Evolutionary conservation across 2,888 invertebrate genomes (phyloP).

Genomic region (Catocala sponsa): DNA sequence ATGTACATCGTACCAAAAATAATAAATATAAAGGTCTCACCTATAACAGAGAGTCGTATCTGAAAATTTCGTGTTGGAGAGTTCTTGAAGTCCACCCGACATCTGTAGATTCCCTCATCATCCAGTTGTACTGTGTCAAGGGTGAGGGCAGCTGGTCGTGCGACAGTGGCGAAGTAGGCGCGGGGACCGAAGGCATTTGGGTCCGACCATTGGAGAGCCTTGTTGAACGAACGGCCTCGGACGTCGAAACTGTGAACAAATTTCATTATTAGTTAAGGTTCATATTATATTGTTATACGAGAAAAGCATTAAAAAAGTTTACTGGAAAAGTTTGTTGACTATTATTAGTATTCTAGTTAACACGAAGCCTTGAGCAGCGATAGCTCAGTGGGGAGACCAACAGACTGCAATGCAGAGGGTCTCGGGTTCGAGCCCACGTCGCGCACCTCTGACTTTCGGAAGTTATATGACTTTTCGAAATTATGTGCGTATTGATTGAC

Average conservation of each 20-base stretch:
- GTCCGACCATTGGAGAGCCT: constrained; percentile 95
- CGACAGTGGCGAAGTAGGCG: constrained; percentile 94
- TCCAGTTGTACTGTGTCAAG: constrained; percentile 95
- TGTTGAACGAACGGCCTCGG: constrained; percentile 93
- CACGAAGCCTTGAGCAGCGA: no score
- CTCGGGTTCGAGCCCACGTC: no score
- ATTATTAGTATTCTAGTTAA: no score
- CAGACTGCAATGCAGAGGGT: no score
- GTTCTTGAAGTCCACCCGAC: constrained; percentile 96
- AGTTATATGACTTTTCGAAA: no score
- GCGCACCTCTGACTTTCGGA: no score
- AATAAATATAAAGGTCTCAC: constrained; percentile 85
- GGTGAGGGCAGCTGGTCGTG: constrained; percentile 93
- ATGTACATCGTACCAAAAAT: no score
- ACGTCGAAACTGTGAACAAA: constrained; percentile 92
- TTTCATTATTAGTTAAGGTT: background rate
- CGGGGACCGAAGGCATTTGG: constrained; percentile 94
- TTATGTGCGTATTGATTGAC: no score
- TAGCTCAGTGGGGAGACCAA: no score
- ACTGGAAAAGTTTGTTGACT: no score
- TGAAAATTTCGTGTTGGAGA: constrained; percentile 96
- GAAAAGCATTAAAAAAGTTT: no score
- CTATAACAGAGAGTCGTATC: constrained; percentile 96
- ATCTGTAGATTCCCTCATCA: constrained; percentile 95
- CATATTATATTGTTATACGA: no score